Conservation (phyloP, 2,113 vertebrate species). For the Leucosticte australis region DNA sequence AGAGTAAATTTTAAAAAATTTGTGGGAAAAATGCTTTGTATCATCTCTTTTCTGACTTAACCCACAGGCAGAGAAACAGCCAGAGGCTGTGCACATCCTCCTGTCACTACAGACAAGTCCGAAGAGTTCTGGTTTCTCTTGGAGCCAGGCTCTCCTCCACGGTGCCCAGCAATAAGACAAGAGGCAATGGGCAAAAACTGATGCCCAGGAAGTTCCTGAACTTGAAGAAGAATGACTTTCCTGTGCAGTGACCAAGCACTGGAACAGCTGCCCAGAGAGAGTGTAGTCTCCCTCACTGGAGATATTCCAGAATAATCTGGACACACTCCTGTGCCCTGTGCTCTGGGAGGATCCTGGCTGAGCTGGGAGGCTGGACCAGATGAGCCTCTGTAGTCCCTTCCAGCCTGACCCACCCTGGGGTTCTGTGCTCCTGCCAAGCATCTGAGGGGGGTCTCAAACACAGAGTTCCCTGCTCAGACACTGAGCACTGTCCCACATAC, state of each 20-base stretch:
- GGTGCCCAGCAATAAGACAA: not conserved
- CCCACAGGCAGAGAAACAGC: not conserved
- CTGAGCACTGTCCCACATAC: too few species aligned
- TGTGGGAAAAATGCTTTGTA: not conserved
- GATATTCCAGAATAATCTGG: not conserved
- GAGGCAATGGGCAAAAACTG: not conserved
- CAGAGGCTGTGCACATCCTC: not conserved
- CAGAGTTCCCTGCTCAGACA: not conserved
- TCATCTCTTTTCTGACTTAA: not conserved
- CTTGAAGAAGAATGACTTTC: not conserved
- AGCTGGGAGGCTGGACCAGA: not conserved
- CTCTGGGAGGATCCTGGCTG: not conserved
- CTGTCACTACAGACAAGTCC: not conserved
- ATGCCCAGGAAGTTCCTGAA: not conserved
- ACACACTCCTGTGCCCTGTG: not conserved
- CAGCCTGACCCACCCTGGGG: not conserved
- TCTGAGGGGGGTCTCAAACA: not conserved
- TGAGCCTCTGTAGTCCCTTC: not conserved
- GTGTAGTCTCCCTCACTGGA: not conserved
- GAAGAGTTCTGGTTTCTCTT: not conserved
- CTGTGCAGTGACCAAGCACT: not conserved
- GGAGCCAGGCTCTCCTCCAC: not conserved
- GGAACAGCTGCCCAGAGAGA: not conserved
- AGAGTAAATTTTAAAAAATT: not conserved
- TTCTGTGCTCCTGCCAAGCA: not conserved